phyloP scores from a whole-genome alignment of 1,140 invertebrate genomes.

The Marisa cornuarietis region DNA sequence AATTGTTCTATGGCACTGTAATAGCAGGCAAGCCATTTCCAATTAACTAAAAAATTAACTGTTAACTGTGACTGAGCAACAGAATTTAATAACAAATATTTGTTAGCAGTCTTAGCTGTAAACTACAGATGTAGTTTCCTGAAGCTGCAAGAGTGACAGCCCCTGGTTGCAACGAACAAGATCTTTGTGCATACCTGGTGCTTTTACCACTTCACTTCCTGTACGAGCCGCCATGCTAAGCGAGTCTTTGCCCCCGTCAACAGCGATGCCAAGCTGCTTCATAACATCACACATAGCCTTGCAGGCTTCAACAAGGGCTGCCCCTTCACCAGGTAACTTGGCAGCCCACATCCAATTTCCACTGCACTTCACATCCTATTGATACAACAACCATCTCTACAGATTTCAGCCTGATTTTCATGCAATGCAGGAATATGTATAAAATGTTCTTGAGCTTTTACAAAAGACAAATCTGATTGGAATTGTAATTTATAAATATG shows the following conservation, averaged over 20 bases:
- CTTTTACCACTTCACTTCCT: conserved; percentile 78
- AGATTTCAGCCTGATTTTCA: background rate
- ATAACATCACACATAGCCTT: conserved; percentile 87
- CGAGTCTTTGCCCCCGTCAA: conserved; percentile 98
- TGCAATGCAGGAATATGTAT: background rate
- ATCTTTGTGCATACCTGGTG: conserved; percentile 72
- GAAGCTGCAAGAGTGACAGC: too few species aligned
- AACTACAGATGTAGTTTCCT: too few species aligned
- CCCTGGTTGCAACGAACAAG: background rate
- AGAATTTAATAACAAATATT: too few species aligned
- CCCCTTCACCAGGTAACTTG: conserved; percentile 91
- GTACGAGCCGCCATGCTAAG: conserved; percentile 95
- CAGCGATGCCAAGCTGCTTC: conserved; percentile 86
- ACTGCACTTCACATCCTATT: conserved; percentile 91
- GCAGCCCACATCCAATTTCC: conserved; percentile 99
- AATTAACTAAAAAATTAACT: too few species aligned
- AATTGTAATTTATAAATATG: too few species aligned
- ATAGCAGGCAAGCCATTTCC: too few species aligned
- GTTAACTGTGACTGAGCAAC: too few species aligned
- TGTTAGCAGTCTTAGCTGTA: too few species aligned
- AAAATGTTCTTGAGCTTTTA: too few species aligned
- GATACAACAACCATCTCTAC: background rate
- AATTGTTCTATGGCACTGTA: too few species aligned
- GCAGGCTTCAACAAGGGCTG: conserved; percentile 86
- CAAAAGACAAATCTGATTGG: too few species aligned